phyloP scores from a whole-genome alignment of 2,113 vertebrate genomes.

The Podilymbus podiceps region DNA sequence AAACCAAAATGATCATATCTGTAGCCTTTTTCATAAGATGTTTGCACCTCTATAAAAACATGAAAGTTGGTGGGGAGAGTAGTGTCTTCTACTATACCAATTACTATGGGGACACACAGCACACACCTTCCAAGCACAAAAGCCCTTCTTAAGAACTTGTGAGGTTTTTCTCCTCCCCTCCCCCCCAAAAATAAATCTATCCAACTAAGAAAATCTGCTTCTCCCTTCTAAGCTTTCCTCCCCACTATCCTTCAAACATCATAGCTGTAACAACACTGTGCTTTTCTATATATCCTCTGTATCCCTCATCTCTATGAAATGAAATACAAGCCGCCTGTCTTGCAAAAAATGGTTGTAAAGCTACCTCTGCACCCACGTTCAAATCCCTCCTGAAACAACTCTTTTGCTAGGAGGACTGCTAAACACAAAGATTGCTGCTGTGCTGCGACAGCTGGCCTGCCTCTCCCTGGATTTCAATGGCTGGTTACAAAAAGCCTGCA shows the following conservation, averaged over 20 bases:
- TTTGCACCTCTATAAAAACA: background rate
- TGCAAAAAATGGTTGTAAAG: background rate
- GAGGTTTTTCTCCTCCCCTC: background rate
- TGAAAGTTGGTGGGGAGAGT: background rate
- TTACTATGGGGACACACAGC: background rate
- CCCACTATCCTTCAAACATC: background rate
- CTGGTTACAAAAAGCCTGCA: background rate
- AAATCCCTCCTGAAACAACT: conserved; percentile 4
- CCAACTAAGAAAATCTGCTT: background rate
- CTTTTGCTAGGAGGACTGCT: background rate
- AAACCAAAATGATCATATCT: background rate
- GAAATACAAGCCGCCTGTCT: background rate
- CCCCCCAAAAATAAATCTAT: background rate
- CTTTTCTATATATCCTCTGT: background rate
- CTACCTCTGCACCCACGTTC: background rate
- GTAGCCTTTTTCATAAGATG: background rate
- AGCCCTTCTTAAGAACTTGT: background rate
- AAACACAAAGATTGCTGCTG: background rate
- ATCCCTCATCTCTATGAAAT: background rate
- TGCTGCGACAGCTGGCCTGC: background rate
- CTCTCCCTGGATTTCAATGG: background rate
- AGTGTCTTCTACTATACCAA: background rate
- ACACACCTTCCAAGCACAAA: background rate
- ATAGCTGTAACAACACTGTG: background rate
- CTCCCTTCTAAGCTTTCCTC: background rate